Evolutionary conservation across 2,797 vertebrate genomes (phyloP).

Genomic region (Tauraco hartlaubi): DNA sequence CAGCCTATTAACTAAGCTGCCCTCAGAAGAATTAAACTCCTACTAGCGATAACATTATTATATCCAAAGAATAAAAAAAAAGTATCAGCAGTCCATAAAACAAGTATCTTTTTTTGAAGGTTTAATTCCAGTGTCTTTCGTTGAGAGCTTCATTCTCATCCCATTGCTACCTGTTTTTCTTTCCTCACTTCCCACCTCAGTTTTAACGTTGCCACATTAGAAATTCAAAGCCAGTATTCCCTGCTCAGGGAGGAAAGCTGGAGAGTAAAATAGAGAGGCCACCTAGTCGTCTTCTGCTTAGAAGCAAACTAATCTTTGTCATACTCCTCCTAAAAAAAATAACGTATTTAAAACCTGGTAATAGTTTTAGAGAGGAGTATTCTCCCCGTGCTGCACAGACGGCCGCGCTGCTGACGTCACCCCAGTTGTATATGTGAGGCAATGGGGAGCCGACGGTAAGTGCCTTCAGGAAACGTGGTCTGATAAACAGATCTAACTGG

Average conservation of each 20-base stretch:
- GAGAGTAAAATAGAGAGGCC: background rate
- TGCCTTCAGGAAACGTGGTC: background rate
- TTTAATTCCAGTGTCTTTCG: background rate
- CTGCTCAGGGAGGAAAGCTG: background rate
- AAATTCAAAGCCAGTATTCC: background rate
- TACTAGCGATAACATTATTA: background rate
- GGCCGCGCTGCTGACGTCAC: background rate
- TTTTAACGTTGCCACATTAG: background rate
- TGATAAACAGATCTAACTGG: background rate
- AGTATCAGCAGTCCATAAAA: background rate
- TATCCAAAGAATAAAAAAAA: background rate
- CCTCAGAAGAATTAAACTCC: background rate
- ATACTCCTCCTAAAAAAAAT: background rate
- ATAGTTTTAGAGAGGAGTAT: background rate
- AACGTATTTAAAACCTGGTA: background rate
- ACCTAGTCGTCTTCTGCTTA: background rate
- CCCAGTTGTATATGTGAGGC: background rate
- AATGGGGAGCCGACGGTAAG: background rate
- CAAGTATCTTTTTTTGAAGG: background rate
- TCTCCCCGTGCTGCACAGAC: background rate
- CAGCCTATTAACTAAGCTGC: background rate
- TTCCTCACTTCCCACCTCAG: background rate
- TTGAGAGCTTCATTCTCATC: background rate
- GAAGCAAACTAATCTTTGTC: conserved; percentile 1
- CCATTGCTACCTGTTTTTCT: background rate